Conservation (phyloP, 2,113 vertebrate species). For the Phocoena phocoena region DNA sequence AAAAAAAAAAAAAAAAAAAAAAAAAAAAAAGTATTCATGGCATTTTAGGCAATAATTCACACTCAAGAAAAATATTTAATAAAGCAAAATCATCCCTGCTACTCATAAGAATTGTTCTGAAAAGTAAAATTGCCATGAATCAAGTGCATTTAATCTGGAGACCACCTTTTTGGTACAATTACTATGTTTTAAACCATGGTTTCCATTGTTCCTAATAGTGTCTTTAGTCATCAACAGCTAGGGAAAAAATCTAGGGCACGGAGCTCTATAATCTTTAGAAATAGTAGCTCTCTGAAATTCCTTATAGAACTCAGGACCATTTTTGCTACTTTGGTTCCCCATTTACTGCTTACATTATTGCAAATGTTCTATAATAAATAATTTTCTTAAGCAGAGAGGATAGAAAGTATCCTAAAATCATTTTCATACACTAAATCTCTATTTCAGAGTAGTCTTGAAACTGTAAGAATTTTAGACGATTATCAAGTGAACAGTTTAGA, state of each 20-base stretch:
- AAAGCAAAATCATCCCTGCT: slow-evolving; percentile 16
- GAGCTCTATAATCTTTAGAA: neutral
- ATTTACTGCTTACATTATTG: slow-evolving; percentile 40
- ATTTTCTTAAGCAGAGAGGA: slow-evolving; percentile 31
- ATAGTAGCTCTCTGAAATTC: slow-evolving; percentile 32
- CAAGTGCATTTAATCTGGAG: neutral
- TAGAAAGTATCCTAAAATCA: slow-evolving; percentile 29
- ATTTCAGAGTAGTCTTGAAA: neutral
- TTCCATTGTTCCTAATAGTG: neutral
- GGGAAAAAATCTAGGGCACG: neutral
- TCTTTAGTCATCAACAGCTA: slow-evolving; percentile 7
- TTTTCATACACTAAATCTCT: neutral
- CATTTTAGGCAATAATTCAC: slow-evolving; percentile 41
- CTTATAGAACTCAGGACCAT: neutral
- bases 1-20: too few relatives aligned
- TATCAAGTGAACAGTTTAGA: slow-evolving; percentile 11
- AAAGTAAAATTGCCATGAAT: neutral
- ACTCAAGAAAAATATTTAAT: neutral
- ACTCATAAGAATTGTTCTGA: slow-evolving; percentile 14
- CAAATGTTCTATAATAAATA: slow-evolving; percentile 16
- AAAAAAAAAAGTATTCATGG: neutral
- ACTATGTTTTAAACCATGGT: neutral
- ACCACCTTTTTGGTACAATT: slow-evolving; percentile 2
- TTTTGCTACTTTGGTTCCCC: neutral
- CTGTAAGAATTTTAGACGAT: slow-evolving; percentile 20